A percentile compares a stretch with the other conserved stretches of the same genome.
phyloP scores from a whole-genome alignment of 2,888 invertebrate genomes.

The Trileptium ribeirensis region DNA sequence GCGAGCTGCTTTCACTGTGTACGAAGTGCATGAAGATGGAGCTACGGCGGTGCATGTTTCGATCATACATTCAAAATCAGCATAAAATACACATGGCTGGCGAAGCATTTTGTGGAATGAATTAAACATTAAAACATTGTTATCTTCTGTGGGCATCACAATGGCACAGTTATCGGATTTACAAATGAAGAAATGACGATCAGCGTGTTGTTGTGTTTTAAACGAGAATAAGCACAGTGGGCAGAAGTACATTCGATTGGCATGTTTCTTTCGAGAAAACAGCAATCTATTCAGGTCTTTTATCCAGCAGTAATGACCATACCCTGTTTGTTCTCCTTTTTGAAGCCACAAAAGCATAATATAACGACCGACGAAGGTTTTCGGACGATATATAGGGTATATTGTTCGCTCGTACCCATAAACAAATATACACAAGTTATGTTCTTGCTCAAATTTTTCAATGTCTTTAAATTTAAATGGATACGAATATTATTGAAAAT shows the following conservation, averaged over 20 bases:
- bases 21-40: neutral
- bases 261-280: neutral
- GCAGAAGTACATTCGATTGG: neutral
- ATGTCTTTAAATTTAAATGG: neutral
- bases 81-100: neutral
- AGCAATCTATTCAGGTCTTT: neutral
- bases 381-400: too few species aligned
- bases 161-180: neutral
- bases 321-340: neutral
- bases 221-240: neutral
- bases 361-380: too few species aligned
- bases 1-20: neutral
- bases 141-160: neutral
- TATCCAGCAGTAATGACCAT: neutral
- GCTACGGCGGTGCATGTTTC: neutral
- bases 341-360: neutral
- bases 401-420: neutral
- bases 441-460: neutral
- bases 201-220: neutral
- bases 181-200: neutral
- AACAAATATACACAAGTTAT: neutral
- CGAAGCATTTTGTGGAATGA: neutral
- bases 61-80: slow-evolving; percentile 6
- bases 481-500: neutral
- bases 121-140: neutral